Base-by-base conservation (phyloP, 2,797 vertebrate genomes). In the Nothura maculosa region DNA sequence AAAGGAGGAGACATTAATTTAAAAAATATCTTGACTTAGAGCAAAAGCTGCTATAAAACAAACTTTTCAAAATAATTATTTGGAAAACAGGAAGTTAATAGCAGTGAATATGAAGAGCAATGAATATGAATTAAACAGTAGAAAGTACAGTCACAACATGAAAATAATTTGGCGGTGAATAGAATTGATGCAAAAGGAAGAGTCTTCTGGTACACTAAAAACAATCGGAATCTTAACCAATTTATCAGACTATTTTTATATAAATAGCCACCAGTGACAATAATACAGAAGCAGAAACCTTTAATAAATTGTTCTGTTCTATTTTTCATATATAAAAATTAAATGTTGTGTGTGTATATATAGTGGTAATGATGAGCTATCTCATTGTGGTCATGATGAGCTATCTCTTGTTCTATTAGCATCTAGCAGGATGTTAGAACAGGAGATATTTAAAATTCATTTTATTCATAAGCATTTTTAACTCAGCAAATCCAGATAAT, bases 1-100 rank as follows among this genome's bases (percentile, higher is more conserved):
- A 84, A 10, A 91, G 76, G 50, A 73, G 8, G 40, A 86, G 17
- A 54, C 12, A 63, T 67, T 91, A 90, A 82, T 90, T 90, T 78
- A 87, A 77, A n/a, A 89, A 70, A 63, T 6, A 61, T 34, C 34
- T 34, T 61, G 58, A 61, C 17, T 61, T 34, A 67, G 32, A 87
- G 32, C 27, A 82, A 84, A 82, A 61, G 34, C 15, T 34, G 58
- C 22, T 38, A 61, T 36, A 34, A 92, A 90, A 90, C 30, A 91
- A 92, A 84, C 63, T 87, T 32, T 77, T 85, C 42, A 38, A 77
- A 95, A 89, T 82, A 17, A 57, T 63, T 10, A 70, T 92, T 87
- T 89, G 82, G 73, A 94, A 94, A 89, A 91, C 55, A 28, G n/a
- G 17, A 76, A 61, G 16, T 69, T 93, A 89, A 91, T 48, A 93